Evolutionary conservation across 2,797 vertebrate genomes (phyloP), one percentile per base, ranked within the genome.

Genomic region (Todus mexicanus): DNA sequence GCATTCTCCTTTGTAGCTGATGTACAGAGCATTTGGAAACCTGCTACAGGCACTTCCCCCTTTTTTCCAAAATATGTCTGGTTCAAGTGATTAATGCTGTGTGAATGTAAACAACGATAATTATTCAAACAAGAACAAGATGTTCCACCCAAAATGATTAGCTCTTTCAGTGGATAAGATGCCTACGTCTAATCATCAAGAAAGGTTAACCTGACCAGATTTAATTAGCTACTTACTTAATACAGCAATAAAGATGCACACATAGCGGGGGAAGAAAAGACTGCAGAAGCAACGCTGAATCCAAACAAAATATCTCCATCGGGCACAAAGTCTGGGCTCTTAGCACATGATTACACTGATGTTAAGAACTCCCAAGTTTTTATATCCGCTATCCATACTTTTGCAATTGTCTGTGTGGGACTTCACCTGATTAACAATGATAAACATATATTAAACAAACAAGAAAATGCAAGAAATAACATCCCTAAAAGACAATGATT

Each of bases 141-240:
- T 90, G 85, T 87, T 94, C 94, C 85, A 88, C 92, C 68, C 69
- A 50, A 89, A 90, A 84, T 42, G 1, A 89, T 92, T 83, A 50
- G 42, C 27, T 93, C 95, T 61, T 66, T 53, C 73, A 75, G 66
- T n/a, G 59, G 61, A 59, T 80, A 68, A 91, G 84, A 80, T 92
- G 72, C 70, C 75, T 68, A 31, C 69, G 87, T 72, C 73, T 86
- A 86, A 93, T 85, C 70, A 86, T 17, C 63, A 77, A 64, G 82
- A 84, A 92, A 95, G 85, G 94, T 95, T 94, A 94, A 90, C 73
- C 89, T 94, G 91, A 91, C 84, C 82, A 91, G 70, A 91, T 91
- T 91, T 87, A 81, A 97, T 96, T 96, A 96, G 95, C 93, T 93
- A 92, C 87, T 97, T 93, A 92, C 87, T 97, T 96, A 92, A 95